Conservation (phyloP, 2,888 invertebrate genomes). For the Artemia sp. region DNA sequence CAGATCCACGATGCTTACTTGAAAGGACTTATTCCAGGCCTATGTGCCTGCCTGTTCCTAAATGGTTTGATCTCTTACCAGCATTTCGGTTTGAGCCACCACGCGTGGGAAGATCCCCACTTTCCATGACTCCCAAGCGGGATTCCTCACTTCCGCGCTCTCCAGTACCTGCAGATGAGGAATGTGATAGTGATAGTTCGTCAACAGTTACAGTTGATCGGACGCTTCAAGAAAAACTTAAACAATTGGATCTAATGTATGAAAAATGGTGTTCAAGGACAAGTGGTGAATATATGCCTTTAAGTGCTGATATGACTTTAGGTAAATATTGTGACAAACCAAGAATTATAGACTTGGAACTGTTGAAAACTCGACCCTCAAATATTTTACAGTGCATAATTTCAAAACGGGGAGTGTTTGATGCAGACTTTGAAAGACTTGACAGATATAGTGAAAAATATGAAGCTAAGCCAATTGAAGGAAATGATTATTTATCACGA, state of each 20-base stretch:
- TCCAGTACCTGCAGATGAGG: constrained; percentile 17
- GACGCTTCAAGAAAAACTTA: constrained; percentile 19
- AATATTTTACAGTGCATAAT: constrained; percentile 81
- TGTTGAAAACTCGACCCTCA: constrained; percentile 65
- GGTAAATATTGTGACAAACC: constrained; percentile 19
- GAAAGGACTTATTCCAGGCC: constrained; percentile 12
- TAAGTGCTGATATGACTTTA: constrained; percentile 14
- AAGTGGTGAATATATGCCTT: constrained; percentile 6
- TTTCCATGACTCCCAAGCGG: constrained; percentile 19
- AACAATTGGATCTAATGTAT: constrained; percentile 38
- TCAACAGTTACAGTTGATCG: neutral
- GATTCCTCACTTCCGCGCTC: constrained; percentile 20
- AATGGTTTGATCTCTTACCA: constrained; percentile 7
- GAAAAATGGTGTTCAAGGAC: constrained; percentile 13
- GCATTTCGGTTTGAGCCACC: neutral
- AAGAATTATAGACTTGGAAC: constrained; percentile 43
- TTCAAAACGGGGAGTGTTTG: constrained; percentile 82
- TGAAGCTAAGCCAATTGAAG: constrained; percentile 36
- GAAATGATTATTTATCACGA: constrained; percentile 14
- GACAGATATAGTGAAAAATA: constrained; percentile 71
- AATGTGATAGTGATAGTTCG: neutral
- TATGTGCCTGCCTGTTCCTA: constrained; percentile 21
- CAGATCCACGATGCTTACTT: constrained; percentile 21
- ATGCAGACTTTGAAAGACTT: constrained; percentile 80
- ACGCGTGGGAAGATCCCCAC: constrained; percentile 7